Evolutionary conservation across 1,140 invertebrate species (phyloP).

Genomic region (Odontomachus brunneus): DNA sequence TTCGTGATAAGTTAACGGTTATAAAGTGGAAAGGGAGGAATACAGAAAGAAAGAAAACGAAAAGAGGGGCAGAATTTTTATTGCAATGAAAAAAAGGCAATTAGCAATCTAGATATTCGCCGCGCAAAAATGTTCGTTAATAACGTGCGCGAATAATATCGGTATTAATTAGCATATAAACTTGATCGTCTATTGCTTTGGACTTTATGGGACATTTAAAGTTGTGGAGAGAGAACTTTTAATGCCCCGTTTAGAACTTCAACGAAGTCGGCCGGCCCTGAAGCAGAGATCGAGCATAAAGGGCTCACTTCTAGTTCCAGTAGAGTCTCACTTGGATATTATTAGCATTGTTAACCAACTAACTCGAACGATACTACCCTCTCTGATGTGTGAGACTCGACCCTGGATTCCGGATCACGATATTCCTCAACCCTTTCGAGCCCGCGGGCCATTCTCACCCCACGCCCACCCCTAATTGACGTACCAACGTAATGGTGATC

Average conservation of each 20-base stretch:
- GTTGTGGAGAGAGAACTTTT: neutral
- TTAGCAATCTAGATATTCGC: neutral
- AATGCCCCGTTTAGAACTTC: neutral
- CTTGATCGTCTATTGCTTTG: too few relatives aligned
- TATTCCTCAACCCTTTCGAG: slow-evolving; percentile 76
- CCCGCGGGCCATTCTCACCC: slow-evolving; percentile 76
- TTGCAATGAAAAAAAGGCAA: neutral
- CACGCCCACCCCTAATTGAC: slow-evolving; percentile 79
- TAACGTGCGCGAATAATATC: too few relatives aligned
- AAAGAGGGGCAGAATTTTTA: neutral
- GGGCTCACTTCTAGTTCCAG: slow-evolving; percentile 67
- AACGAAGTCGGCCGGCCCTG: slow-evolving; percentile 10
- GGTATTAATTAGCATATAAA: too few relatives aligned
- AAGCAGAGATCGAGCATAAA: slow-evolving; percentile 64
- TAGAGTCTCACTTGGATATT: slow-evolving; percentile 78
- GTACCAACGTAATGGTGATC: slow-evolving; percentile 79
- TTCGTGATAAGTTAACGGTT: neutral
- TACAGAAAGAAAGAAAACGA: neutral
- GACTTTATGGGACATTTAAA: neutral
- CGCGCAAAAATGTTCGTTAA: too few relatives aligned
- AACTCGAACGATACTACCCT: slow-evolving; percentile 80
- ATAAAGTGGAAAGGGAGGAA: too few relatives aligned
- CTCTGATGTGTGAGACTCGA: slow-evolving; percentile 75
- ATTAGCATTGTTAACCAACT: slow-evolving; percentile 85
- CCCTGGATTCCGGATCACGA: slow-evolving; percentile 77